Percentiles rank a stretch among this genome's conserved stretches.
phyloP scores from a whole-genome alignment of 1,140 invertebrate species.

The Armadillidium nasatum region DNA sequence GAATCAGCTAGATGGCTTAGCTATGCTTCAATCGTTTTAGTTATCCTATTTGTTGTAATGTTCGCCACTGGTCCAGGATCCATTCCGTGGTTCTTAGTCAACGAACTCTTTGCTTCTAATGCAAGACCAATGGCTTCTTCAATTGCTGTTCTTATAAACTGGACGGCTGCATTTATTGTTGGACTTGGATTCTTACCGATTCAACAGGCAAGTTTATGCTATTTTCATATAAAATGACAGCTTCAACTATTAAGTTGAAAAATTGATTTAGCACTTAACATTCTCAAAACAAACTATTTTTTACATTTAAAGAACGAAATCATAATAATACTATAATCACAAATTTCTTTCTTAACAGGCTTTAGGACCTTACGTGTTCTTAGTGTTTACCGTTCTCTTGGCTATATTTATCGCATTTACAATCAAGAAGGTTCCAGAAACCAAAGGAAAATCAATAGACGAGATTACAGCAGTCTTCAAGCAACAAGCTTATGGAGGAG shows the following conservation, averaged over 20 bases:
- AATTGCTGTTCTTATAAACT: conserved; percentile 75
- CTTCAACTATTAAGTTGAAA: too few species aligned
- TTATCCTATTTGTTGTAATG: conserved; percentile 77
- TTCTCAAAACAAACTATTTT: too few species aligned
- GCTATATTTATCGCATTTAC: conserved; percentile 67
- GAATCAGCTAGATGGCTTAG: conserved; percentile 56
- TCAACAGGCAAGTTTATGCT: conserved; percentile 47
- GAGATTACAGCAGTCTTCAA: conserved; percentile 73
- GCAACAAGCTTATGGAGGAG: conserved; percentile 52
- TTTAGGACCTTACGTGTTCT: conserved; percentile 71
- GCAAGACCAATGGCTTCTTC: conserved; percentile 72
- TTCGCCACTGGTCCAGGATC: conserved; percentile 71
- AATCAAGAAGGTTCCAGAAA: conserved; percentile 75
- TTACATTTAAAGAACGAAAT: too few species aligned
- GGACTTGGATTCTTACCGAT: conserved; percentile 67
- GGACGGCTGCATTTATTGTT: conserved; percentile 80
- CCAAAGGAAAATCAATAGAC: conserved; percentile 76
- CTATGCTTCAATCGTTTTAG: conserved; percentile 66
- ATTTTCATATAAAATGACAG: too few species aligned
- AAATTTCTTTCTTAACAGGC: conserved; percentile 51
- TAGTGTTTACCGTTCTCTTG: conserved; percentile 63
- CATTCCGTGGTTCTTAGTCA: conserved; percentile 91
- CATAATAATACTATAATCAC: too few species aligned
- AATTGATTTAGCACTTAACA: too few species aligned
- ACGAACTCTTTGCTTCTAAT: conserved; percentile 74